Conservation (phyloP, 1,140 invertebrate species). For the Bicyclus anynana region DNA sequence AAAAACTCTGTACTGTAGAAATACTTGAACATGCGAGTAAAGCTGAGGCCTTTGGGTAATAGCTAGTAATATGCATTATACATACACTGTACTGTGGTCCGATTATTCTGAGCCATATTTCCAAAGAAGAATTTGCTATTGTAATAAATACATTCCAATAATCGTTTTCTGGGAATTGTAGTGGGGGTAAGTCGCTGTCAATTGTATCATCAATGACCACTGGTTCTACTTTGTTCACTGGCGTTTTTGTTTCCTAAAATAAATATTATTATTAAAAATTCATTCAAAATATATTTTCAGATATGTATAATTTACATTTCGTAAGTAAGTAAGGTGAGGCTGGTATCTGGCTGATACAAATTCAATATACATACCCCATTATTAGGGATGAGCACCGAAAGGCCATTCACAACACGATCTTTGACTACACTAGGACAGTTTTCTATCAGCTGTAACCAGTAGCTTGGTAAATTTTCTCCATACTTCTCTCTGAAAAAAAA, state of each 20-base stretch:
- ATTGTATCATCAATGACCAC: constrained; percentile 40
- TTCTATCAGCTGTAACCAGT: constrained; percentile 77
- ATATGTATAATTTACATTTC: too few relatives aligned
- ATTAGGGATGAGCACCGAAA: constrained; percentile 67
- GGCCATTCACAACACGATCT: constrained; percentile 73
- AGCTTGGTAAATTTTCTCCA: constrained; percentile 73
- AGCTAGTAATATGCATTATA: too few relatives aligned
- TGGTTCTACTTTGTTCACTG: constrained; percentile 29
- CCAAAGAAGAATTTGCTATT: constrained; percentile 71
- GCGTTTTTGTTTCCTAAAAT: constrained; percentile 32
- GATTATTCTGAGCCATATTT: constrained; percentile 78
- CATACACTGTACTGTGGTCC: constrained; percentile 78
- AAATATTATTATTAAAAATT: neutral
- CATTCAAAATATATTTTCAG: too few relatives aligned
- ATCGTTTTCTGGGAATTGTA: constrained; percentile 73
- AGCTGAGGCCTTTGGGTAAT: neutral
- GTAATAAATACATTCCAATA: constrained; percentile 78
- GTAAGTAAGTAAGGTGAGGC: too few relatives aligned
- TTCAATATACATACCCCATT: constrained; percentile 48
- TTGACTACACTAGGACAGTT: constrained; percentile 61
- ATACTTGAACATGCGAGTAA: too few relatives aligned
- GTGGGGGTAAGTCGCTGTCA: constrained; percentile 59
- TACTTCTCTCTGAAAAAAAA: constrained; percentile 58
- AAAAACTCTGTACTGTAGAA: too few relatives aligned
- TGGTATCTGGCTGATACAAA: too few relatives aligned